phyloP scores from a whole-genome alignment of 2,888 invertebrate genomes.

The Limnephilus lunatus region DNA sequence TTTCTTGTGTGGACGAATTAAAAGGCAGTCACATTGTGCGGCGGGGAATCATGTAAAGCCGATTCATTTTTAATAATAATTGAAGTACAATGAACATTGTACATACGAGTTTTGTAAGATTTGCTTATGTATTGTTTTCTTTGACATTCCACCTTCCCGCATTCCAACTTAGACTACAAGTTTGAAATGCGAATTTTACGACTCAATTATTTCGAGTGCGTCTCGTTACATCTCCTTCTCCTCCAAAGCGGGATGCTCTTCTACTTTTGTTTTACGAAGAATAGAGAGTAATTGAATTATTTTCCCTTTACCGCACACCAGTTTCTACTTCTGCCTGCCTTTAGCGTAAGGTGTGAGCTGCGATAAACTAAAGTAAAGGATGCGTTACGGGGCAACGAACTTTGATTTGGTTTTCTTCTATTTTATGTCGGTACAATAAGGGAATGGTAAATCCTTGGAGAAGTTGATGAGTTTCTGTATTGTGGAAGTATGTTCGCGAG shows the following conservation, averaged over 20 bases:
- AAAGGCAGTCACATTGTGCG: too few species aligned
- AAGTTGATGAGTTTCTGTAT: neutral
- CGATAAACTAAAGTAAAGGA: neutral
- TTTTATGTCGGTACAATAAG: neutral
- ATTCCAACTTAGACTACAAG: neutral
- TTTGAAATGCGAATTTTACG: neutral
- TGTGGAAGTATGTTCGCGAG: neutral
- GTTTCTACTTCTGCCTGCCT: neutral
- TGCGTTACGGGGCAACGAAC: neutral
- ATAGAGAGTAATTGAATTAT: slow-evolving; percentile 42
- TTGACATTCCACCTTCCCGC: neutral
- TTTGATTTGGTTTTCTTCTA: neutral
- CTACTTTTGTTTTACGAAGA: slow-evolving; percentile 24
- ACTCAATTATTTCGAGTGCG: neutral
- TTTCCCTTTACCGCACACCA: slow-evolving; percentile 39
- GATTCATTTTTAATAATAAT: too few species aligned
- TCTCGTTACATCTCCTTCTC: neutral
- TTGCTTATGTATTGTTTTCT: neutral
- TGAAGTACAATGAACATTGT: neutral
- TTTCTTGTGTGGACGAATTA: too few species aligned
- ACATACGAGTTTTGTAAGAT: neutral
- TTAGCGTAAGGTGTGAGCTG: neutral
- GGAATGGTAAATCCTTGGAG: neutral
- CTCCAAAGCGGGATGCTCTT: neutral
- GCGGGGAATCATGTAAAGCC: too few species aligned